Base-by-base conservation (phyloP, 1,140 invertebrate species). In the Drosophila baimaii region DNA sequence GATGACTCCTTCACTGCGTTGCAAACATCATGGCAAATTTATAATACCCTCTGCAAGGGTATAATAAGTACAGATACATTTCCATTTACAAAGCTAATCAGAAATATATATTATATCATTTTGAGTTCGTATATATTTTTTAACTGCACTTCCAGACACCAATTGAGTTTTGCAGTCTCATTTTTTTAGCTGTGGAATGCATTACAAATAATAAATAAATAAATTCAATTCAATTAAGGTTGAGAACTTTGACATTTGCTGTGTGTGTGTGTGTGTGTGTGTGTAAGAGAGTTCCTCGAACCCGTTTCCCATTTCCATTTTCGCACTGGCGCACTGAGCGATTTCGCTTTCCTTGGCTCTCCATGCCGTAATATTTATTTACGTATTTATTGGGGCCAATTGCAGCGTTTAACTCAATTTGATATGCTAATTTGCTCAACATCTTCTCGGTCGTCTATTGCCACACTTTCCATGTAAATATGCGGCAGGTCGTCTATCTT, bases 321-420 rank as follows among this genome's bases (percentile, higher is more conserved):
- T 44, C 15, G 23, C 64, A 31, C 43, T 33, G 27, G 8, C 29
- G 19, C 25, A 33, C 21, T 39, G 23, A 47, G n/a, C 47, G 43
- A 51, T 58, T 64, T 64, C 66, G 65, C 76, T 77, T 77, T 77
- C 44, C 49, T 51, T 56, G 52, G 43, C 29, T 33, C 41, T 37
- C 27, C 51, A 35, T 75, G 71, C 25, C 72, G 59, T 49, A 64
- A 75, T 74, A 74, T 56, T 63, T 74, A 63, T 39, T 46, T 37
- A 62, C 44, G 49, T 49, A 74, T 65, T 75, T 75, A 75, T 75
- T 75, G 71, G 39, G 72, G 58, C 71, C 59, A 70, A 84, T 79
- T 85, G 74, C 55, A 76, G 71, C 82, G 49, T 61, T 81, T 90
- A 81, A 90, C 88, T 90, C 85, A 89, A 90, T 90, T 90, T 90